Evolutionary conservation across 2,888 invertebrate genomes (phyloP), one percentile per base, ranked within the genome.

Genomic region (Sylvicola cinctus): DNA sequence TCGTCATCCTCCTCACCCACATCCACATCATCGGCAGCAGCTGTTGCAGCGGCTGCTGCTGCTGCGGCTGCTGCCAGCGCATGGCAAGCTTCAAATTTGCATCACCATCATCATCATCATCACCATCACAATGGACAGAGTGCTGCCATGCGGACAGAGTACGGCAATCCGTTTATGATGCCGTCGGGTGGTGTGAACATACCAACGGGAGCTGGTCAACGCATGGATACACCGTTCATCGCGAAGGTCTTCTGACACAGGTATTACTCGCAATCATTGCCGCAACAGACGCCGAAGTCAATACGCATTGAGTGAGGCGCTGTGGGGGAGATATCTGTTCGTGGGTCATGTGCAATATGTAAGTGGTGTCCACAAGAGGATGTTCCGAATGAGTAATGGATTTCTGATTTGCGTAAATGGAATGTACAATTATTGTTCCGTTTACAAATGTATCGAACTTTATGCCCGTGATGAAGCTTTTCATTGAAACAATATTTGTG

Each of bases 241-340:
- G 59, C 59, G 3, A 58, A 59, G 46, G 59, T 59, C 37, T 58
- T 58, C 49, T 58, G 58, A 58, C 58, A 59, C 42, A 46, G 54
- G 47, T 58, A 58, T 46, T 57, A 56, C 40, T 31, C 7, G 7
- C 25, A 25, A 8, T 11, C 7, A 8, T 11, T 8, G 25, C 25
- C 7, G 25, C 25, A 25, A 11, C 25, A 25, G 11, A n/a, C n/a
- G 7, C 8, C 11, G 7, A 25, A 25, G 11, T 25, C 25, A 25
- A 25, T 25, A 25, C 25, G 25, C 11, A 25, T 25, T 11, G 25
- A 25, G 7, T 25, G 25, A 25, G 7, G 25, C n/a, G n/a, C n/a
- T n/a, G n/a, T n/a, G n/a, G n/a, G n/a, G n/a, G n/a, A n/a, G n/a
- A n/a, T n/a, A n/a, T n/a, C n/a, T n/a, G n/a, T n/a, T n/a, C n/a